These are phyloP conservation scores for Rousettus madagascariensis DNA, from an alignment of 2,797 vertebrate genomes.

Conservation along the genomic window DNA sequence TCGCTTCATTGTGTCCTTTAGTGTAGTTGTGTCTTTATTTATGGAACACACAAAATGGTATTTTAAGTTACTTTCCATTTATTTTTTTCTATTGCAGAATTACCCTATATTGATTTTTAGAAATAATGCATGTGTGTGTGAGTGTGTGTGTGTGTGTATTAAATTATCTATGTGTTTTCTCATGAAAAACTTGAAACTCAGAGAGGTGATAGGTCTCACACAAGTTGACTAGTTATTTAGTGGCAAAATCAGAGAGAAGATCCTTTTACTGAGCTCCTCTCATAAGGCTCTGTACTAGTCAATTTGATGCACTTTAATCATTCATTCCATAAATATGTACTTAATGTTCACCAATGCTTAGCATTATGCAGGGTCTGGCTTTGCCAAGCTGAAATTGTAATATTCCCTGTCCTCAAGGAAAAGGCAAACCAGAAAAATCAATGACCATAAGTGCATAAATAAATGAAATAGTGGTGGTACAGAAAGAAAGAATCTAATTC, in stretches of 20 bases:
- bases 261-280: neutral
- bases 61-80: neutral
- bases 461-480: neutral
- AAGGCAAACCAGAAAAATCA: neutral
- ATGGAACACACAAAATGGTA: neutral
- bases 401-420: neutral
- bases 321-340: neutral
- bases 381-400: neutral
- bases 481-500: neutral
- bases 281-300: neutral
- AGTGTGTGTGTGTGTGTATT: neutral
- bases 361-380: neutral
- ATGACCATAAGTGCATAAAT: neutral
- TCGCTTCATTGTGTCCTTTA: neutral
- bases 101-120: neutral
- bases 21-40: neutral
- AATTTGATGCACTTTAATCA: neutral
- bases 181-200: neutral
- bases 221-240: neutral
- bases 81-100: neutral
- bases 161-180: conserved; percentile 16
- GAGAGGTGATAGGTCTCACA: neutral
- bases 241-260: neutral
- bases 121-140: neutral
- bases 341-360: neutral